A percentile compares a stretch with the other conserved stretches of the same genome.
Evolutionary conservation across 2,888 invertebrate species (phyloP).

Genomic region (Mimachlamys varia): DNA sequence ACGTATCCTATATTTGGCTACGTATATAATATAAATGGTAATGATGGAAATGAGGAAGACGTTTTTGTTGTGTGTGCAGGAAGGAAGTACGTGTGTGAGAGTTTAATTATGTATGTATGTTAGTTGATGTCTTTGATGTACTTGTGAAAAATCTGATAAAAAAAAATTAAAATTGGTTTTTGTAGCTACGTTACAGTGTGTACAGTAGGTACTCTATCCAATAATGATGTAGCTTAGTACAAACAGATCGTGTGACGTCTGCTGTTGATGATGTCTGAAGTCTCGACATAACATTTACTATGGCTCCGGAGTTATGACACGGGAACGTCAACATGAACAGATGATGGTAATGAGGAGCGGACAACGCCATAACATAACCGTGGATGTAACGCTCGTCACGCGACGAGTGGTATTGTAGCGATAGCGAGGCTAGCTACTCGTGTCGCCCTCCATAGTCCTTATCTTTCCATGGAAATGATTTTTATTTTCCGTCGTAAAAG

Average conservation of each 20-base stretch:
- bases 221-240: too few species aligned
- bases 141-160: too few species aligned
- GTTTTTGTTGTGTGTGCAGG: too few species aligned
- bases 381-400: not conserved
- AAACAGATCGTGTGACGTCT: not conserved
- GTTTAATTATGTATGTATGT: too few species aligned
- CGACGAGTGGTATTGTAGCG: not conserved
- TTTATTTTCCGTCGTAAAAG: conserved; percentile 26
- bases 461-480: conserved; percentile 32
- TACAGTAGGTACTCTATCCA: too few species aligned
- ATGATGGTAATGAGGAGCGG: not conserved
- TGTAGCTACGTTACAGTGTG: too few species aligned
- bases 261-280: not conserved
- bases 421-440: not conserved
- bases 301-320: not conserved
- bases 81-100: too few species aligned
- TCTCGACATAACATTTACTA: not conserved
- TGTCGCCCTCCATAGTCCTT: not conserved
- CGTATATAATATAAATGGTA: too few species aligned
- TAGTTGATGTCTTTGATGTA: too few species aligned
- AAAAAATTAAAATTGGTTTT: too few species aligned
- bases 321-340: not conserved
- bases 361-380: not conserved
- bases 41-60: too few species aligned
- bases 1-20: too few species aligned